Evolutionary conservation across 23 tunicate genomes (phyloP).

Genomic region (Ascidia mentula): DNA sequence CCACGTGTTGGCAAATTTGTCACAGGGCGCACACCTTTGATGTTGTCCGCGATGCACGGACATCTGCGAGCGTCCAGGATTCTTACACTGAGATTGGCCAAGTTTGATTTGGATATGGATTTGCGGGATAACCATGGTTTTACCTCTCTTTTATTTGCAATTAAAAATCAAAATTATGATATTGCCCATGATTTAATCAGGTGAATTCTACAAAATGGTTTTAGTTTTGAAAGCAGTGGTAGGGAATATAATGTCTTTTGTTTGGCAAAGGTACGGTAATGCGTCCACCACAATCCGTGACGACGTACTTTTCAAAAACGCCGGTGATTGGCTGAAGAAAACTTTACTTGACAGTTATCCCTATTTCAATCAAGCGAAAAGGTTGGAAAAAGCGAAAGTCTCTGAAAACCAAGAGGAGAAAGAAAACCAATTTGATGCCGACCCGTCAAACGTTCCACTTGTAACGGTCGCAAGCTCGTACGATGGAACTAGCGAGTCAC

Average conservation of each 20-base stretch:
- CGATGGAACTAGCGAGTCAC: neutral
- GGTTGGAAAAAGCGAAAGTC: neutral
- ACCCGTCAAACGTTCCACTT: conserved; percentile 15
- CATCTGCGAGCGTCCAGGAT: conserved; percentile 58
- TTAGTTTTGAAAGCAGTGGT: too few relatives aligned
- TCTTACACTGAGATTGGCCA: conserved; percentile 42
- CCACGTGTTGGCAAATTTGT: neutral
- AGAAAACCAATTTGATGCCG: neutral
- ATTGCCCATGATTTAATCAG: conserved; percentile 64
- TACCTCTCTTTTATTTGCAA: conserved; percentile 74
- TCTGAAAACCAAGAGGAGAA: neutral
- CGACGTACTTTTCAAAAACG: conserved; percentile 62
- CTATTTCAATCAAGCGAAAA: neutral
- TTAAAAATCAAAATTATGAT: conserved; percentile 67
- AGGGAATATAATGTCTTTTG: too few relatives aligned
- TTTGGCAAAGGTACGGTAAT: conserved; percentile 77
- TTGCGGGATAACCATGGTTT: conserved; percentile 66
- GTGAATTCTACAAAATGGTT: conserved; percentile 37
- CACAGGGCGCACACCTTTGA: conserved; percentile 72
- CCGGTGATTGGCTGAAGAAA: conserved; percentile 73
- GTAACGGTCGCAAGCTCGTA: conserved; percentile 23
- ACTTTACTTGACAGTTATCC: conserved; percentile 30
- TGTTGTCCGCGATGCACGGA: conserved; percentile 75
- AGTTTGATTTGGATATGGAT: conserved; percentile 79
- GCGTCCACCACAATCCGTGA: conserved; percentile 73